Evolutionary conservation across 2,113 vertebrate genomes (phyloP), one percentile per base, ranked within the genome.

Genomic region (Peromyscus leucopus): DNA sequence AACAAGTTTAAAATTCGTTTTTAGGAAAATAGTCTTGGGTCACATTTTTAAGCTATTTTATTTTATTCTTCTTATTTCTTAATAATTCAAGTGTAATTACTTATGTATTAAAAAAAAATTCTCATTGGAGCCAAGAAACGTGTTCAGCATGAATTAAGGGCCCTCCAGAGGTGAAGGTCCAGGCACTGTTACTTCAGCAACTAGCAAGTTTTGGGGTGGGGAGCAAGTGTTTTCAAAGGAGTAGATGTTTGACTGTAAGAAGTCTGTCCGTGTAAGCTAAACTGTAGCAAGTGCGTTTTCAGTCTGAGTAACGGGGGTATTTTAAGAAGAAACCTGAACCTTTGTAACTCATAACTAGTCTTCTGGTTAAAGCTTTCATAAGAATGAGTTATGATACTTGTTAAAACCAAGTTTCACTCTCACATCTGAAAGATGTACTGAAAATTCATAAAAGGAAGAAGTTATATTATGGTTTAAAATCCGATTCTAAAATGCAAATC

Each of bases 261-360:
- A 88, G 76, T 97, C 91, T 88, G 90, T 92, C 97, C 85, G 78
- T 91, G 74, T 85, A 97, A 94, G 65, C 90, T 94, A 97, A 90
- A 96, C 69, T 88, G 26, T 55, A 67, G 94, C 96, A 75, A 96
- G 59, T 96, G 74, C 71, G 5, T 98, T 98, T 98, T 98, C 97
- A 96, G 80, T 97, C 97, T 90, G 93, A 98, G 94, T 96, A 95
- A 92, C 97, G 91, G 86, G 86, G 93, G 96, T 98, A 96, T 96
- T 98, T 97, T 97, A 98, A 97, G 96, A 86, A 97, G 86, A 96
- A 91, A 86, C 39, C 63, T 92, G 92, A 83, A 67, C 76, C 57
- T 19, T 93, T 98, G 92, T 96, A 96, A 96, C 48, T 97, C 95
- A 93, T 85, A 96, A 83, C 95, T 95, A 46, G 48, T 94, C 71